Conservation (phyloP, 1,140 invertebrate genomes). For the Neodiprion lecontei region DNA sequence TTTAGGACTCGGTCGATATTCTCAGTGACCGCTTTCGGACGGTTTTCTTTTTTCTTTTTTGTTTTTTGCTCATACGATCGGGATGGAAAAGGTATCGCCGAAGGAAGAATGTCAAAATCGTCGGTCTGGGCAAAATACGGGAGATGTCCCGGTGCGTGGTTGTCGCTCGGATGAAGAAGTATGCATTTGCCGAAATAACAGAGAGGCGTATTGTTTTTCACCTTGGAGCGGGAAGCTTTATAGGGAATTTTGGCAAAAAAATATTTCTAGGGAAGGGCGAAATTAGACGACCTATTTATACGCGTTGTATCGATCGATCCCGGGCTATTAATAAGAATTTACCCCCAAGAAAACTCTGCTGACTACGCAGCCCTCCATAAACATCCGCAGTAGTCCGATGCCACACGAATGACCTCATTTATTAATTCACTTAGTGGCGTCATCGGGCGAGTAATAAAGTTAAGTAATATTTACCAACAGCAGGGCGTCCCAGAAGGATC, state of each 20-base stretch:
- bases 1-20: background rate
- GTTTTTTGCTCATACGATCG: too few relatives aligned
- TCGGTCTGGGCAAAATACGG: too few relatives aligned
- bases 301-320: background rate
- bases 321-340: background rate
- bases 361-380: background rate
- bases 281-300: background rate
- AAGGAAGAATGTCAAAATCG: too few relatives aligned
- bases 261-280: too few relatives aligned
- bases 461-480: conserved; percentile 46
- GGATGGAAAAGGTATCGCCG: too few relatives aligned
- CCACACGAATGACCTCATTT: conserved; percentile 29
- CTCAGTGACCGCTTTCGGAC: background rate
- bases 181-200: too few relatives aligned
- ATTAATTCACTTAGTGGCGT: conserved; percentile 35
- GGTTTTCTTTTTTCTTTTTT: background rate
- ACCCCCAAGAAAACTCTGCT: background rate
- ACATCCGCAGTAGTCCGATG: conserved; percentile 21
- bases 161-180: too few relatives aligned
- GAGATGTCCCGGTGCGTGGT: too few relatives aligned
- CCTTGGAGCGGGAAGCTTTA: too few relatives aligned
- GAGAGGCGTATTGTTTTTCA: too few relatives aligned
- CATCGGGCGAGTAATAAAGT: conserved; percentile 39
- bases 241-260: too few relatives aligned
- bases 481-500: conserved; percentile 11